Evolutionary conservation across 30 jellyfish, hydroid and myxozoan genomes (phyloP), one percentile per base, ranked within the genome.

Genomic region (Cassiopea xamachana): DNA sequence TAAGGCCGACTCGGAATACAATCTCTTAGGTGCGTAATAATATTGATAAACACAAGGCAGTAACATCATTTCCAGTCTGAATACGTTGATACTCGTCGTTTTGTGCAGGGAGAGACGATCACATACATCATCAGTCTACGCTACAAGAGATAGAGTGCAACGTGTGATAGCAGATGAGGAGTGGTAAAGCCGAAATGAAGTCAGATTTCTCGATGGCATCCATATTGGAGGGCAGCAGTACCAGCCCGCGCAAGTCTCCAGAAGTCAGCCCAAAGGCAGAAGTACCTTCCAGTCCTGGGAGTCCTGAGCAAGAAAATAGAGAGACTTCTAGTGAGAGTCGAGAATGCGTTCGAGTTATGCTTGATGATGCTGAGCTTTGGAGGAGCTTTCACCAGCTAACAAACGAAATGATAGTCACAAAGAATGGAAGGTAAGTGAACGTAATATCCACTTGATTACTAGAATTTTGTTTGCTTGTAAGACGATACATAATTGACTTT

Each of bases 351-450:
- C 73, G 95, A 14, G 98, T 97, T 15, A 58, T 75, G 81, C 89
- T 97, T 1, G 98, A 92, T 12, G 99, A 97, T 71, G 87, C 86
- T 7, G 98, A 87, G 15, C 73, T 97, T 46, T 97, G 99, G 99
- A 81, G 96, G 71, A 93, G 97, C 83, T 97, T 97, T 71, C 98
- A 97, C 60, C 98, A 88, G 48, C 93, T 93, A 60, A 94, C 98
- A 2, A 97, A 97, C 78, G 99, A 97, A 91, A 97, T 97, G 99
- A 97, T 97, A 39, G 99, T 97, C 87, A 97, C 99, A n/a, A 97
- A 93, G 81, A 93, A 93, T 80, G 99, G 99, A 85, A 89, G 99
- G 99, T 96, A 86, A 77, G 91, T 39, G 48, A 12, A 72, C 39
- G n/a, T 67, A 67, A 14, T 4, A 6, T 10, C 7, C 7, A 55